A percentile compares a stretch with the other conserved stretches of the same genome.
These are phyloP conservation scores for Drosophila lutescens DNA, from an alignment of 2,888 invertebrate genomes.

Conservation along the genomic window DNA sequence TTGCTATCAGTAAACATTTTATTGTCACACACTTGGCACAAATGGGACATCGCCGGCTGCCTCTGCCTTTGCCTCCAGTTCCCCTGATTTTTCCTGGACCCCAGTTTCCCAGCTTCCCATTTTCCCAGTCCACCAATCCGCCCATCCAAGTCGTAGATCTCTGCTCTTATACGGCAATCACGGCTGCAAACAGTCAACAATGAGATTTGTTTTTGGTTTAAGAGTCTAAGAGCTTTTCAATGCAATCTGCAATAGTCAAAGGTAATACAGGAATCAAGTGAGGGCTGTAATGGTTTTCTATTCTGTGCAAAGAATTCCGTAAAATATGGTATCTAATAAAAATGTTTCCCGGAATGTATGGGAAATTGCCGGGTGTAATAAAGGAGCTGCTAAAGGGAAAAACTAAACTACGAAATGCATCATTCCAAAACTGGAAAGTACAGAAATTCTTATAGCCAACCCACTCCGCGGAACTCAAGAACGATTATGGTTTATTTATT, in stretches of 20 bases:
- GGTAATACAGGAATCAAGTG: slow-evolving; percentile 29
- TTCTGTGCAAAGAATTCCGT: slow-evolving; percentile 24
- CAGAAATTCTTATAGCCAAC: not conserved
- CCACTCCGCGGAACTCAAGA: not conserved
- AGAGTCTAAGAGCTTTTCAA: slow-evolving; percentile 41
- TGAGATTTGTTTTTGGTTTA: slow-evolving; percentile 47
- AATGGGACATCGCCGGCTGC: slow-evolving; percentile 58
- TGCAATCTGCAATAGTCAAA: slow-evolving; percentile 36
- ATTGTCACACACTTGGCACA: slow-evolving; percentile 80
- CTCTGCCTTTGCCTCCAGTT: slow-evolving; percentile 26
- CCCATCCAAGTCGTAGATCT: slow-evolving; percentile 50
- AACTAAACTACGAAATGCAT: not conserved
- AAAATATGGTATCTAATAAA: slow-evolving; percentile 32
- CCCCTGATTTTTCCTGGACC: slow-evolving; percentile 10
- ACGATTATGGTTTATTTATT: slow-evolving; percentile 21
- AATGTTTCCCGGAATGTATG: slow-evolving; percentile 7
- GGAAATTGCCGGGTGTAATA: not conserved
- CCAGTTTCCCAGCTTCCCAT: not conserved
- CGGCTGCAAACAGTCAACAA: slow-evolving; percentile 70
- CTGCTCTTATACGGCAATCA: slow-evolving; percentile 68
- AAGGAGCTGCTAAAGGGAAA: not conserved
- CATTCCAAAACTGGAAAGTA: not conserved
- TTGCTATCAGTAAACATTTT: slow-evolving; percentile 79
- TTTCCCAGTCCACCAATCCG: too few relatives aligned
- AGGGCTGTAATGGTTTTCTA: slow-evolving; percentile 26